Percentiles rank a stretch among this genome's conserved stretches.
phyloP scores from a whole-genome alignment of 2,888 invertebrate genomes.

The Hirtodrosophila duncani region DNA sequence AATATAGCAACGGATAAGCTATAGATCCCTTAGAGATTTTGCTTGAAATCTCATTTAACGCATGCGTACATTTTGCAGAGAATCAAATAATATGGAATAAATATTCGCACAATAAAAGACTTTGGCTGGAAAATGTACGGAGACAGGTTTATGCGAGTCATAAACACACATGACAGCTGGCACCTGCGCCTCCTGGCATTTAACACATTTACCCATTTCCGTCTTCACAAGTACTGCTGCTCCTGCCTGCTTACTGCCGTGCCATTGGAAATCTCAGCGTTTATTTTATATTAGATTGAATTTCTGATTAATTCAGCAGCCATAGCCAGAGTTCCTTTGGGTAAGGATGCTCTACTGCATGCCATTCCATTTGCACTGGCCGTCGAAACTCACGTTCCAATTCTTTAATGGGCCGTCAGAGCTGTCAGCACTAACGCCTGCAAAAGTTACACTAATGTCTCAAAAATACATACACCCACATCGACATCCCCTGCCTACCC shows the following conservation, averaged over 20 bases:
- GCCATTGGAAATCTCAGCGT: constrained; percentile 58
- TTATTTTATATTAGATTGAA: constrained; percentile 71
- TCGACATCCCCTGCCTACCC: background rate
- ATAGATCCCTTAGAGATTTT: too few species aligned
- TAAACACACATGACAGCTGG: constrained; percentile 15
- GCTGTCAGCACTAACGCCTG: constrained; percentile 17
- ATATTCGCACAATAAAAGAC: too few species aligned
- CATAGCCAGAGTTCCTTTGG: constrained; percentile 4
- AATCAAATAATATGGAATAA: too few species aligned
- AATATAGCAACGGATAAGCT: too few species aligned
- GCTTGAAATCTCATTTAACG: too few species aligned
- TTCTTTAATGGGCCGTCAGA: constrained; percentile 24
- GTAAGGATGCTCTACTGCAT: constrained; percentile 4
- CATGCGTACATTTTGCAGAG: too few species aligned
- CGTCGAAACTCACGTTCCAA: constrained; percentile 33
- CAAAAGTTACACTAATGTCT: constrained; percentile 47
- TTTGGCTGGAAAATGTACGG: too few species aligned
- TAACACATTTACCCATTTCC: constrained; percentile 45
- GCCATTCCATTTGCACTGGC: constrained; percentile 14
- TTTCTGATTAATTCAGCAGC: constrained; percentile 61
- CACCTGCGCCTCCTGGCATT: constrained; percentile 34
- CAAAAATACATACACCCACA: constrained; percentile 35
- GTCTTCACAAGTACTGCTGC: constrained; percentile 5
- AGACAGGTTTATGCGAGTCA: background rate
- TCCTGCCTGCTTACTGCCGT: constrained; percentile 29